Evolutionary conservation across 2,797 vertebrate species (phyloP).

Genomic region (Macropodus opercularis): DNA sequence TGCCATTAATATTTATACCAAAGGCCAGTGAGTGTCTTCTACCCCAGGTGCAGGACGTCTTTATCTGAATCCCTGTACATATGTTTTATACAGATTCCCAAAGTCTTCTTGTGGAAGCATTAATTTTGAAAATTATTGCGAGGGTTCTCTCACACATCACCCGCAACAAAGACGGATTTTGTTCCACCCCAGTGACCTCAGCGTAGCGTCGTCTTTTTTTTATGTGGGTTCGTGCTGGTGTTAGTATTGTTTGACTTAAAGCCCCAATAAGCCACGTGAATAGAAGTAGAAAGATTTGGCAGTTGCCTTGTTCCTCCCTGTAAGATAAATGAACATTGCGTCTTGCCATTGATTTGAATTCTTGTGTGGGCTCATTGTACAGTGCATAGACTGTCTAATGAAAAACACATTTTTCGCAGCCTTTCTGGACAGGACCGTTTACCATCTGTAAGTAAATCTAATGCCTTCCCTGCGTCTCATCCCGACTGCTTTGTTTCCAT

Average conservation of each 20-base stretch:
- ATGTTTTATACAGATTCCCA: background rate
- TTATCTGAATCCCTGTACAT: background rate
- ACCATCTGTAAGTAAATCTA: slow-evolving; percentile 1
- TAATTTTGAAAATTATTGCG: background rate
- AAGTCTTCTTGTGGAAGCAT: background rate
- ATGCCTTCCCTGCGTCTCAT: background rate
- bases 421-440: background rate
- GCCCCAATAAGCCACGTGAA: slow-evolving; percentile 13
- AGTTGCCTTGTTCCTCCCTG: background rate
- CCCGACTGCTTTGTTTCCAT: background rate
- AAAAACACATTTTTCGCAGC: background rate
- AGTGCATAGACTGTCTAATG: background rate
- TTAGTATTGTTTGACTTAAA: slow-evolving; percentile 13
- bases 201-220: background rate
- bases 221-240: too few species aligned
- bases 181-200: slow-evolving; percentile 7
- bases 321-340: background rate
- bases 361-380: background rate
- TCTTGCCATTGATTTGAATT: slow-evolving; percentile 4
- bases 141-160: background rate
- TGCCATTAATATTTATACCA: too few species aligned
- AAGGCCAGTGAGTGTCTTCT: too few species aligned
- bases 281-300: background rate
- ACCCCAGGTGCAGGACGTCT: too few species aligned
- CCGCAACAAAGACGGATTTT: background rate